Conservation (phyloP, 2,113 vertebrate genomes). For the Sclerurus mexicanus region DNA sequence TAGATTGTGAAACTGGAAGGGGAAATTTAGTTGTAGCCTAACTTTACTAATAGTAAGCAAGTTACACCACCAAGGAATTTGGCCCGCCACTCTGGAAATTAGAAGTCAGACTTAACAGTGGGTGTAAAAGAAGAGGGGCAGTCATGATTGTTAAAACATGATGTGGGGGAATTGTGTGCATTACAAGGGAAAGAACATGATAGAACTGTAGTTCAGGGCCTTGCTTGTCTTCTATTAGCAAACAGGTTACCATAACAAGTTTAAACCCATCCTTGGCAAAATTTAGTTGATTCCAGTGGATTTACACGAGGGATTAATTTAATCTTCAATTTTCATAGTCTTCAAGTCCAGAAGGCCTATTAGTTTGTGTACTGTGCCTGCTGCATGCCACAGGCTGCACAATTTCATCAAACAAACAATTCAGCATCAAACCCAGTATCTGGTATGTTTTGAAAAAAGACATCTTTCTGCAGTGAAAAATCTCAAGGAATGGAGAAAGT, state of each 20-base stretch:
- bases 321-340: not conserved
- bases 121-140: not conserved
- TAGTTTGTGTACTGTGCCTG: not conserved
- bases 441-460: not conserved
- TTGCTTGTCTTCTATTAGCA: not conserved
- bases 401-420: not conserved
- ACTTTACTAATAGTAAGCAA: not conserved
- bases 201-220: not conserved
- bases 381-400: not conserved
- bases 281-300: not conserved
- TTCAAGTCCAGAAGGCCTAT: not conserved
- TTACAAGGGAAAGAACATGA: not conserved
- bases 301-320: not conserved
- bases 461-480: not conserved
- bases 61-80: not conserved
- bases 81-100: not conserved
- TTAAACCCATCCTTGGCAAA: not conserved
- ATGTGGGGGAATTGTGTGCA: not conserved
- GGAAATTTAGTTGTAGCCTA: not conserved
- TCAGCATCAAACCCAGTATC: not conserved
- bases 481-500: not conserved
- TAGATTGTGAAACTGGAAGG: not conserved
- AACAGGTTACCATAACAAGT: not conserved
- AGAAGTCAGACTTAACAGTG: not conserved
- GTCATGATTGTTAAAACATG: not conserved